Conservation (phyloP, 2,113 vertebrate genomes). For the Hydropotes inermis region DNA sequence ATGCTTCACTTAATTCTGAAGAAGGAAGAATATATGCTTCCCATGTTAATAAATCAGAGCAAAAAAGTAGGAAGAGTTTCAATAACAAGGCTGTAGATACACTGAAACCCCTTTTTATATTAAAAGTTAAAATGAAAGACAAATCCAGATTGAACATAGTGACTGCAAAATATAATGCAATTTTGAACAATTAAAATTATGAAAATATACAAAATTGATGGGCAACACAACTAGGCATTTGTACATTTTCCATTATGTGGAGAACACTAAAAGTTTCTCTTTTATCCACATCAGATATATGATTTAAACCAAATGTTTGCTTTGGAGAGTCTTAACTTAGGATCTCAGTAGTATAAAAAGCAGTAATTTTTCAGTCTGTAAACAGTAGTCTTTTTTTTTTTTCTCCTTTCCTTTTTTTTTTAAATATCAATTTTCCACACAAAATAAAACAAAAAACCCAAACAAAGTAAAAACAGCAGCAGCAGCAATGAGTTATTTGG, state of each 20-base stretch:
- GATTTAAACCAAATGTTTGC: conserved; percentile 69
- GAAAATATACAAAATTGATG: conserved; percentile 80
- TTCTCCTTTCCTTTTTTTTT: conserved; percentile 12
- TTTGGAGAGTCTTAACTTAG: conserved; percentile 77
- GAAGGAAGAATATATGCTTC: conserved; percentile 73
- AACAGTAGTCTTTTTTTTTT: conserved; percentile 78
- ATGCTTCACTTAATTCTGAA: conserved; percentile 75
- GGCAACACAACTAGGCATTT: conserved; percentile 77
- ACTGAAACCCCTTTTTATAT: conserved; percentile 72
- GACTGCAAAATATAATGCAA: conserved; percentile 83
- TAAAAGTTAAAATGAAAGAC: conserved; percentile 80
- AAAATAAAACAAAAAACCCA: conserved; percentile 53
- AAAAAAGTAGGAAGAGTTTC: conserved; percentile 74
- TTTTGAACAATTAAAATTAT: conserved; percentile 79
- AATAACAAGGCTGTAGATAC: conserved; percentile 74
- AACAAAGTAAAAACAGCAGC: conserved; percentile 64
- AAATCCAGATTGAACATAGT: conserved; percentile 77
- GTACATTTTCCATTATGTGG: conserved; percentile 73
- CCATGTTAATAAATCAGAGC: conserved; percentile 80
- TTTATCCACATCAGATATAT: conserved; percentile 71
- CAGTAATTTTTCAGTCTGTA: conserved; percentile 82
- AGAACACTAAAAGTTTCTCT: conserved; percentile 74
- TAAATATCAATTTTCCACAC: conserved; percentile 74
- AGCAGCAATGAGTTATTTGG: conserved; percentile 77
- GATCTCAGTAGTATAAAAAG: conserved; percentile 83